Evolutionary conservation across 2,888 invertebrate genomes (phyloP), one percentile per base, ranked within the genome.

Genomic region (Drosophila quasianomalipes): DNA sequence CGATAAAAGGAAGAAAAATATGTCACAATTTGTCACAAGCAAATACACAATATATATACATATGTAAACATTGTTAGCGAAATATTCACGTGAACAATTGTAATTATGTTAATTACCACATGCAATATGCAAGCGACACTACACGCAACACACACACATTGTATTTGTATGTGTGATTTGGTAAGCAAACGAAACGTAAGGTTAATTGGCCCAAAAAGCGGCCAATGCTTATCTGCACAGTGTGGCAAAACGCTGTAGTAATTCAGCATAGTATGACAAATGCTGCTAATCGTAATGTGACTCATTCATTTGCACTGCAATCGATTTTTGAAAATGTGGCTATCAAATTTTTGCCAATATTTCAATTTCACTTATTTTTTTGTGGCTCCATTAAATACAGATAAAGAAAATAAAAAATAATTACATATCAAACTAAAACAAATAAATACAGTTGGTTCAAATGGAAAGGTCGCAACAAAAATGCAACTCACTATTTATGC

Each of bases 201-300:
- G 81, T 79, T 76, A 89, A 86, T 76, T 89, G 75, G 74, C 71
- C 81, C 61, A 78, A 78, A 78, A 77, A 76, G 61, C 79, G 61
- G 63, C 63, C 67, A 76, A 70, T 64, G 57, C 59, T 57, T 62
- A 57, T 41, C 53, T 53, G 76, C 51, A 82, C 83, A 72, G 65
- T 85, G 79, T 35, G 22, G 14, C 53, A n/a, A 69, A 44, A 22
- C 26, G 19, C 39, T 16, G 4, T 4, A 31, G n/a, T 30, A 16
- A 58, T 57, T 57, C 49, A 55, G 69, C 57, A 82, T 72, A 68
- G 44, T 71, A 70, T 30, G 28, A 28, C 41, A n/a, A 54, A 35
- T 30, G n/a, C 28, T 51, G 19, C 30, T 22, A 47, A 47, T 22
- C 47, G 22, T 16, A 7, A 22, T 22, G 7, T 16, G 47, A 47